A percentile compares a stretch with the other conserved stretches of the same genome.
Conservation (phyloP, 2,888 invertebrate species). For the Conomelus anceps region DNA sequence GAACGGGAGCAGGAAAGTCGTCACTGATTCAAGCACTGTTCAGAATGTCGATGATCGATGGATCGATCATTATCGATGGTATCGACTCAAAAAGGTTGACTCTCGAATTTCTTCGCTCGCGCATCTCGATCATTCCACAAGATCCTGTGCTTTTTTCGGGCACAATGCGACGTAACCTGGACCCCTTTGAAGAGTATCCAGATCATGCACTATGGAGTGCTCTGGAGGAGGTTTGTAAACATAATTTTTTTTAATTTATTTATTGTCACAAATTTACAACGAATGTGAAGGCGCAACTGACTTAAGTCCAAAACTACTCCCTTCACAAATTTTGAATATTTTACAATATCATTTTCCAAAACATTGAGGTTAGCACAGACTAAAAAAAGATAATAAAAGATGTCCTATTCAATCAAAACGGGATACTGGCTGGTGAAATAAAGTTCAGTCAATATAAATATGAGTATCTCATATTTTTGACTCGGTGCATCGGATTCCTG, state of each 20-base stretch:
- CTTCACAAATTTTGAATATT: background rate
- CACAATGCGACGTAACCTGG: constrained; percentile 49
- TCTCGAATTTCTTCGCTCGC: constrained; percentile 52
- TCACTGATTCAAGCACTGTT: constrained; percentile 64
- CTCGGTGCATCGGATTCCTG: too few species aligned
- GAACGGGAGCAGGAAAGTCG: constrained; percentile 63
- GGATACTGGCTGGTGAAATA: too few species aligned
- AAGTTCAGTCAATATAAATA: too few species aligned
- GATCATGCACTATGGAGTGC: constrained; percentile 49
- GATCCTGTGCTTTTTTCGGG: constrained; percentile 51
- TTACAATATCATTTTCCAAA: too few species aligned
- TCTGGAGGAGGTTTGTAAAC: constrained; percentile 43
- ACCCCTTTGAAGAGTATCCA: constrained; percentile 45
- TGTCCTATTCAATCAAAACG: too few species aligned
- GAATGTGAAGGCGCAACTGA: too few species aligned
- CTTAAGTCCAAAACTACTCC: too few species aligned
- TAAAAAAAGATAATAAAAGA: too few species aligned
- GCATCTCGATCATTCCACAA: constrained; percentile 58
- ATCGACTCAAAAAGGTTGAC: constrained; percentile 53
- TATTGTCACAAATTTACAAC: background rate
- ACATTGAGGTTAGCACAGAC: too few species aligned
- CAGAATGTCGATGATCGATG: constrained; percentile 58
- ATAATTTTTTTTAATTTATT: background rate
- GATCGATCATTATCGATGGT: constrained; percentile 62
- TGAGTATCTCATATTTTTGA: too few species aligned